Percentiles rank a stretch among this genome's conserved stretches.
phyloP scores from a whole-genome alignment of 2,797 vertebrate species.

The Gymnodraco acuticeps region DNA sequence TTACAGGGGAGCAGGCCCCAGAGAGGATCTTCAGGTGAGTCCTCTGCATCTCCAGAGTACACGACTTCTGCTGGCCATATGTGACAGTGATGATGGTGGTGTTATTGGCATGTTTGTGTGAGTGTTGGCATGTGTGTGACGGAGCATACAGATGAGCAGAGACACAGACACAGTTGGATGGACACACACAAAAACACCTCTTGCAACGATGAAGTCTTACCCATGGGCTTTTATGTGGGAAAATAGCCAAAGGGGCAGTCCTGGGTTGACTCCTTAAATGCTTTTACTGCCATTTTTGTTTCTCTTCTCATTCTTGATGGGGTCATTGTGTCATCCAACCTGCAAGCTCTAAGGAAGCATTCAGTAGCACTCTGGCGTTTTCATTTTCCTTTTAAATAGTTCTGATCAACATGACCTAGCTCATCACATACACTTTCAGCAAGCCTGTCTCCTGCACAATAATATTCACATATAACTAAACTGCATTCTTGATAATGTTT shows the following conservation, averaged over 20 bases:
- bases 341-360: conserved; percentile 31
- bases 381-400: neutral
- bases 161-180: conserved; percentile 43
- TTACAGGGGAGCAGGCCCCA: conserved; percentile 96
- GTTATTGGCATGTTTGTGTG: conserved; percentile 27
- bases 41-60: conserved; percentile 38
- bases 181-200: conserved; percentile 38
- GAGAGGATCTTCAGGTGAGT: conserved; percentile 98
- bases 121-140: conserved; percentile 25
- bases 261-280: conserved; percentile 53
- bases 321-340: conserved; percentile 59
- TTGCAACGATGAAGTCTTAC: conserved; percentile 30
- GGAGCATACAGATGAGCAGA: conserved; percentile 49
- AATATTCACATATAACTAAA: no score
- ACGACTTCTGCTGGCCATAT: conserved; percentile 53
- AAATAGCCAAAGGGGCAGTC: conserved; percentile 54
- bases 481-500: no score
- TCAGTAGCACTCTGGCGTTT: neutral
- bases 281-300: conserved; percentile 74
- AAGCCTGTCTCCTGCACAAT: no score
- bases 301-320: conserved; percentile 57
- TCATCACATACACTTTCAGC: neutral
- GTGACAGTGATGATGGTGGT: conserved; percentile 30
- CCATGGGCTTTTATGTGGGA: conserved; percentile 28
- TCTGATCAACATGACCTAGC: neutral